Evolutionary conservation across 2,113 vertebrate genomes (phyloP).

Genomic region (Pelodiscus sinensis): DNA sequence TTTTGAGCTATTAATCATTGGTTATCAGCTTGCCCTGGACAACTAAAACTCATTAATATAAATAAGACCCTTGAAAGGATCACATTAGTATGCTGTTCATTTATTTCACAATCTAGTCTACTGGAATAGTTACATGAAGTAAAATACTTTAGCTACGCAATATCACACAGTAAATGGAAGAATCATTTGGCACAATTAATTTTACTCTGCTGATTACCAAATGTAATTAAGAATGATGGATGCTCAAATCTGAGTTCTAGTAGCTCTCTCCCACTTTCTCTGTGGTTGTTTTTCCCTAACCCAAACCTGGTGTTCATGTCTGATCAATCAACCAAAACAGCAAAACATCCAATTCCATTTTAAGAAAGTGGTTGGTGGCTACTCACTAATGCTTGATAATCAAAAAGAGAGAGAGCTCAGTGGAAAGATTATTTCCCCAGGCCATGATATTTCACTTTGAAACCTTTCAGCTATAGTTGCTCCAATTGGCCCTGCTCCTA

Average conservation of each 20-base stretch:
- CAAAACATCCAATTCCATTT: constrained; percentile 20
- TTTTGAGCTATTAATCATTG: constrained; percentile 77
- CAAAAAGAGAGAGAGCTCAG: too few relatives aligned
- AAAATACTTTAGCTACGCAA: constrained; percentile 59
- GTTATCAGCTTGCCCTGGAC: constrained; percentile 74
- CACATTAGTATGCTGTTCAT: constrained; percentile 73
- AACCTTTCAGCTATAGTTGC: not conserved
- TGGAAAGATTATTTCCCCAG: constrained; percentile 17
- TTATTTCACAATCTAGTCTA: constrained; percentile 64
- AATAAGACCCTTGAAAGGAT: constrained; percentile 76
- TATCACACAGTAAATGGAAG: constrained; percentile 24
- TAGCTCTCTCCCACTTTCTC: constrained; percentile 3
- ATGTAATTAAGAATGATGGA: constrained; percentile 50
- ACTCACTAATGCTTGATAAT: not conserved
- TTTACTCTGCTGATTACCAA: constrained; percentile 66
- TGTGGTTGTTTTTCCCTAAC: not conserved
- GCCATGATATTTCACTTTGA: not conserved
- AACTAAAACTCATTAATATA: constrained; percentile 80
- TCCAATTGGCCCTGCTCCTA: not conserved
- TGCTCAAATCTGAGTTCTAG: constrained; percentile 18
- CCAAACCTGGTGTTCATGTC: not conserved
- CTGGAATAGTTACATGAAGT: constrained; percentile 58
- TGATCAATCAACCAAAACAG: constrained; percentile 44
- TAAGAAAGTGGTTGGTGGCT: constrained; percentile 24
- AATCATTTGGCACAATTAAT: constrained; percentile 68